A percentile compares a stretch with the other conserved stretches of the same genome.
Conservation (phyloP, 2,888 invertebrate species). For the Drosophila infuscata region DNA sequence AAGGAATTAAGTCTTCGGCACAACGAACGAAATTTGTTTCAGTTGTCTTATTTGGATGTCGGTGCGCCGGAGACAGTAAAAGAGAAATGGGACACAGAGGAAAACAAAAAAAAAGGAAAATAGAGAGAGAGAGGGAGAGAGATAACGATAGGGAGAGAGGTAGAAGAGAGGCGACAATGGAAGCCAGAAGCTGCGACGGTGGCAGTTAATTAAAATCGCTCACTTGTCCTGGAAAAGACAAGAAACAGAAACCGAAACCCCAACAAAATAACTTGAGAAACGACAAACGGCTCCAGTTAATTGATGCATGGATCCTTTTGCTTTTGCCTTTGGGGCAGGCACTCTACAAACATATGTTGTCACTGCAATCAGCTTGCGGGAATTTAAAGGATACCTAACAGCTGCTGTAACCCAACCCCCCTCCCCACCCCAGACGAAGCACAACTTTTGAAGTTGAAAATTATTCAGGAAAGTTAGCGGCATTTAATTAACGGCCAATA, state of each 20-base stretch:
- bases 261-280: conserved; percentile 65
- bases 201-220: conserved; percentile 77
- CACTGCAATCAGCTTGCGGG: neutral
- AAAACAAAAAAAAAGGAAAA: neutral
- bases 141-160: neutral
- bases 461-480: neutral
- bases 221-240: conserved; percentile 57
- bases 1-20: neutral
- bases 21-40: neutral
- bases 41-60: conserved; percentile 37
- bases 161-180: neutral
- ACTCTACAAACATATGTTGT: conserved; percentile 36
- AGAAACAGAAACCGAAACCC: conserved; percentile 4
- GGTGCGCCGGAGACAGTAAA: conserved; percentile 16
- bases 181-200: conserved; percentile 52
- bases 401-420: neutral
- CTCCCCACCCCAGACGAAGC: neutral
- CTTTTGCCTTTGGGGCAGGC: conserved; percentile 31
- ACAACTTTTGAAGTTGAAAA: neutral
- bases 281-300: conserved; percentile 49
- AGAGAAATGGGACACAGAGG: conserved; percentile 2
- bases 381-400: conserved; percentile 3
- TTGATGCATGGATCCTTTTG: conserved; percentile 27
- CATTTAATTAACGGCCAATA: neutral
- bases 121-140: neutral